Evolutionary conservation across 1,140 invertebrate species (phyloP).

Genomic region (Trichonephila clavata): DNA sequence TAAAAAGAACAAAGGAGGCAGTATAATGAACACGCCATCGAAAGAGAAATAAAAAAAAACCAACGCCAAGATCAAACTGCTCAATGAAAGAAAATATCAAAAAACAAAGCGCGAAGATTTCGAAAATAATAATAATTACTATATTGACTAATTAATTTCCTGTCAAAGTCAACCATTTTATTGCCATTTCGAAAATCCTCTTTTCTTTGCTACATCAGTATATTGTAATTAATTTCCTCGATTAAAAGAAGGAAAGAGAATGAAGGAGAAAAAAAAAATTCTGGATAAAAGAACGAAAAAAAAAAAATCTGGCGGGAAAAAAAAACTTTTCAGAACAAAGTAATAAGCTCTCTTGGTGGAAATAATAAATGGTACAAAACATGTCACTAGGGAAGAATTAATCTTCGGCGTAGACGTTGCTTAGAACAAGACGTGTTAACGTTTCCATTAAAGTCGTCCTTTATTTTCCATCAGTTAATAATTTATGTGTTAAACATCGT

Average conservation of each 20-base stretch:
- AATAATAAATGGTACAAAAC: slow-evolving; percentile 76
- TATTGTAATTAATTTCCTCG: slow-evolving; percentile 74
- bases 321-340: slow-evolving; percentile 51
- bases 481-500: slow-evolving; percentile 77
- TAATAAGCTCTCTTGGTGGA: slow-evolving; percentile 74
- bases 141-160: slow-evolving; percentile 75
- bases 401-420: slow-evolving; percentile 69
- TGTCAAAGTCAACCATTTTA: slow-evolving; percentile 77
- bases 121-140: slow-evolving; percentile 75
- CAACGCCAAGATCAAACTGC: slow-evolving; percentile 1
- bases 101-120: slow-evolving; percentile 62
- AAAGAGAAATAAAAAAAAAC: neutral
- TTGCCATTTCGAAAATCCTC: slow-evolving; percentile 72
- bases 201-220: slow-evolving; percentile 46
- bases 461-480: slow-evolving; percentile 75
- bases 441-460: slow-evolving; percentile 71
- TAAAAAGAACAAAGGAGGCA: slow-evolving; percentile 34
- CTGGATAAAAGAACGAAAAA: slow-evolving; percentile 25
- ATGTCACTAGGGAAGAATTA: slow-evolving; percentile 73
- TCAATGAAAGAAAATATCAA: slow-evolving; percentile 30
- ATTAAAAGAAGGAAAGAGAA: slow-evolving; percentile 46
- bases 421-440: slow-evolving; percentile 72
- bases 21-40: slow-evolving; percentile 35
- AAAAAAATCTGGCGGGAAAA: neutral
- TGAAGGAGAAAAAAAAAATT: slow-evolving; percentile 1